Evolutionary conservation across 2,888 invertebrate genomes (phyloP), one percentile per base, ranked within the genome.

Genomic region (Megalurothrips usitatus): DNA sequence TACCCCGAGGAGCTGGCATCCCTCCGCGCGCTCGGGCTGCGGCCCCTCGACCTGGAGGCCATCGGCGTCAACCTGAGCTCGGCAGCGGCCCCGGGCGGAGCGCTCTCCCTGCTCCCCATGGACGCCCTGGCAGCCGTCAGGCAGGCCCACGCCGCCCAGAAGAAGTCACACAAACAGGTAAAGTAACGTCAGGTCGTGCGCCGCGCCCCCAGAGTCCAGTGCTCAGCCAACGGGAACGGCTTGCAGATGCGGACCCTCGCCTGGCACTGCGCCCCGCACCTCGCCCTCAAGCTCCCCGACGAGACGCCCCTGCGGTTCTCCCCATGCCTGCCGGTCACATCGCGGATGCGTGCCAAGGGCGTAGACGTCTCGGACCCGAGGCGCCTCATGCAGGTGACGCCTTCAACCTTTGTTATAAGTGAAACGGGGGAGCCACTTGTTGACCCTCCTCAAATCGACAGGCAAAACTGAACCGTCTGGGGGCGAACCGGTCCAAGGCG

Each of bases 251-350:
- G 86, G n/a, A 85, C 87, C 26, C 88, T 89, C 23, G 90, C 91
- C 2, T 87, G 87, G 8, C 87, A 88, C 79, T 90, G 91, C 0
- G 91, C 91, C 0, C 91, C 92, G 0, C 90, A 91, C 85, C 86
- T 91, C 79, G 90, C 91, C 0, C 85, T 92, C 82, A 88, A 88
- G 82, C 87, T 90, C 23, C 68, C 68, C 68, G 68, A 75, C 11
- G 68, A 75, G 68, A 26, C 68, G 11, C 68, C 68, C 23, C 26
- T 75, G 11, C 1, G 8, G 23, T 75, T 75, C 68, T 75, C 68
- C 23, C 23, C 23, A 26, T 4, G 26, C 9, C 68, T 75, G 68
- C 68, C 68, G 26, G 68, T 75, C 23, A 26, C 23, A 11, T 75
- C 68, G 10, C 23, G 68, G 23, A 75, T 75, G 82, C 79, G 81